Percentiles rank a stretch among this genome's conserved stretches.
These are phyloP conservation scores for Panorpa germanica DNA, from an alignment of 2,888 invertebrate genomes.

Conservation along the genomic window DNA sequence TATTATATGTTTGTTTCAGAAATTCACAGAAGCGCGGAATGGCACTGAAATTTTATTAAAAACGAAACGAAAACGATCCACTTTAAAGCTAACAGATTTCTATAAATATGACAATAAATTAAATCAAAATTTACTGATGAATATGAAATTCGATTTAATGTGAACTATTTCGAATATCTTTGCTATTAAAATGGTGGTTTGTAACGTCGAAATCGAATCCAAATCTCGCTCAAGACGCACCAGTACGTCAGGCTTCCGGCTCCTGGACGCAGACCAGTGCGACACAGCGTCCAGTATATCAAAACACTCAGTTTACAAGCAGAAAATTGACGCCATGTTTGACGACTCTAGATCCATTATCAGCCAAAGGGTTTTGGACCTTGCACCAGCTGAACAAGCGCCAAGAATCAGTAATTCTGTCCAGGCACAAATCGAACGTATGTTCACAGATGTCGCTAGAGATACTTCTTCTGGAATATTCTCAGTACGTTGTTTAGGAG, in stretches of 20 bases:
- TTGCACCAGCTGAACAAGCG: constrained; percentile 9
- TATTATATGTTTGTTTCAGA: no score
- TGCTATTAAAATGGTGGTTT: no score
- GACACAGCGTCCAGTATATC: constrained; percentile 24
- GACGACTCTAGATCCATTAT: constrained; percentile 44
- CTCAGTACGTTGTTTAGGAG: constrained; percentile 66
- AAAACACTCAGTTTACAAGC: constrained; percentile 52
- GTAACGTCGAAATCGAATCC: constrained; percentile 8
- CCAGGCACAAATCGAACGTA: constrained; percentile 70
- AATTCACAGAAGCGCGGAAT: no score
- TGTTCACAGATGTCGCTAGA: constrained; percentile 58
- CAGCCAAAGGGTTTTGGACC: no score
- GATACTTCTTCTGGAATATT: constrained; percentile 36
- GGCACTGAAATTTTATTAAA: no score
- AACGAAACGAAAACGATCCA: no score
- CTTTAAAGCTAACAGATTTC: no score
- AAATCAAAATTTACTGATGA: no score
- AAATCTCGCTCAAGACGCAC: constrained; percentile 6
- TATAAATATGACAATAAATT: no score
- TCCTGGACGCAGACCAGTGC: constrained; percentile 22
- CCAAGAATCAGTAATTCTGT: constrained; percentile 45
- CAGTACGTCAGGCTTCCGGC: constrained; percentile 1
- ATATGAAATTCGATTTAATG: no score
- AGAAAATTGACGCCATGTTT: constrained; percentile 74
- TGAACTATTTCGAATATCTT: no score